These are phyloP conservation scores for Oxycera nigricornis DNA, from an alignment of 2,888 invertebrate species.

Conservation along the genomic window DNA sequence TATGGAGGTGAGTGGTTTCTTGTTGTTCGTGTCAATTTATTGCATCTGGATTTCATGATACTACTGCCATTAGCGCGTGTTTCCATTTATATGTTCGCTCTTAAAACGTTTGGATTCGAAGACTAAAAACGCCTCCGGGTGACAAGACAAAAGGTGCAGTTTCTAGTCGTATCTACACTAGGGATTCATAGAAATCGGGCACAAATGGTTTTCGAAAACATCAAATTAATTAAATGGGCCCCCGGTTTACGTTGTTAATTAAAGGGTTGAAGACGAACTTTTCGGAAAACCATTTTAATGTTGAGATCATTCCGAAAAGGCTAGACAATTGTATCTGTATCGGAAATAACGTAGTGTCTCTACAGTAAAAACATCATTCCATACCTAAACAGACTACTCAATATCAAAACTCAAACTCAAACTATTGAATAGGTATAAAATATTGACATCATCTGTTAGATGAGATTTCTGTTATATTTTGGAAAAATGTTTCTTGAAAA, in stretches of 20 bases:
- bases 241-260: conserved; percentile 3
- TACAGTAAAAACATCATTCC: no score
- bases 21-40: conserved; percentile 3
- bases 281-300: background rate
- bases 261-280: conserved; percentile 16
- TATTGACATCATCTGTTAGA: no score
- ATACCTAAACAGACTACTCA: no score
- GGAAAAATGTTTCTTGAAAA: no score
- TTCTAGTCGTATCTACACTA: conserved; percentile 11
- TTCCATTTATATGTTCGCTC: background rate
- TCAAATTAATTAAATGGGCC: background rate
- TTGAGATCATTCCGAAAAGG: no score
- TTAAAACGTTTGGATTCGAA: background rate
- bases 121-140: conserved; percentile 32
- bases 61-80: conserved; percentile 34
- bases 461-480: no score
- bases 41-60: conserved; percentile 34
- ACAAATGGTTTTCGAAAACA: background rate
- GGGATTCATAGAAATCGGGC: conserved; percentile 34
- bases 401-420: no score
- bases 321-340: no score
- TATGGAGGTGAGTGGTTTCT: background rate
- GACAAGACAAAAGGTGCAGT: conserved; percentile 9
- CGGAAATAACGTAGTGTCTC: no score
- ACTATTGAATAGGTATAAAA: no score